A percentile compares a stretch with the other conserved stretches of the same genome.
These are phyloP conservation scores for Aquatica leii DNA, from an alignment of 2,888 invertebrate species.

Conservation along the genomic window DNA sequence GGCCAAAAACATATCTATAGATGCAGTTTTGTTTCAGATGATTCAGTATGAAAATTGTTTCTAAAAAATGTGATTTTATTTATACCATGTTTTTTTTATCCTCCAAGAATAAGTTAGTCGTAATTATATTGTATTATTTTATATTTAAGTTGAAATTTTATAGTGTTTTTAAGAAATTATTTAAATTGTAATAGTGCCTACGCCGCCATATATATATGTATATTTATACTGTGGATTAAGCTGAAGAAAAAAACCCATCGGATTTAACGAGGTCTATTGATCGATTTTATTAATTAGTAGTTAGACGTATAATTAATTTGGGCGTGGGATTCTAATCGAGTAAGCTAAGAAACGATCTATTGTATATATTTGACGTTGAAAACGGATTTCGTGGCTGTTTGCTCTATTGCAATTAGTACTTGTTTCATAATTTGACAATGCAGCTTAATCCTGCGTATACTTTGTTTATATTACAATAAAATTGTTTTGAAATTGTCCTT, in stretches of 20 bases:
- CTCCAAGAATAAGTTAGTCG: conserved; percentile 35
- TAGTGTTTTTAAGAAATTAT: conserved; percentile 21
- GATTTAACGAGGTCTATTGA: neutral
- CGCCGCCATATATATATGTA: neutral
- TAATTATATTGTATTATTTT: conserved; percentile 26
- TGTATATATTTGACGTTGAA: conserved; percentile 1
- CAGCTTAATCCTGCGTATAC: conserved; percentile 10
- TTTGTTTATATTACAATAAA: conserved; percentile 7
- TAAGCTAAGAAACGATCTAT: neutral
- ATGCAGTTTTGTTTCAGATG: conserved; percentile 53
- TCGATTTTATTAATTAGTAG: neutral
- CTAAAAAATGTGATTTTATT: conserved; percentile 46
- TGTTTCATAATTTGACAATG: neutral
- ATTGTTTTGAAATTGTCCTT: neutral
- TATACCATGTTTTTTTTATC: conserved; percentile 33
- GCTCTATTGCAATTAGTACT: conserved; percentile 3
- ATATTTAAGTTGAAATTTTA: conserved; percentile 22
- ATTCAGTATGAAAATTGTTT: conserved; percentile 51
- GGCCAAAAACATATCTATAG: no score
- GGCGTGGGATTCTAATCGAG: conserved; percentile 1
- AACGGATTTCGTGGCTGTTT: neutral
- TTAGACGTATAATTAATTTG: neutral
- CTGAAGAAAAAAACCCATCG: conserved; percentile 3
- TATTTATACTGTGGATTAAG: conserved; percentile 20
- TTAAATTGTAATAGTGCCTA: conserved; percentile 34